Evolutionary conservation across 2,888 invertebrate genomes (phyloP).

Genomic region (Mythimna loreyi): DNA sequence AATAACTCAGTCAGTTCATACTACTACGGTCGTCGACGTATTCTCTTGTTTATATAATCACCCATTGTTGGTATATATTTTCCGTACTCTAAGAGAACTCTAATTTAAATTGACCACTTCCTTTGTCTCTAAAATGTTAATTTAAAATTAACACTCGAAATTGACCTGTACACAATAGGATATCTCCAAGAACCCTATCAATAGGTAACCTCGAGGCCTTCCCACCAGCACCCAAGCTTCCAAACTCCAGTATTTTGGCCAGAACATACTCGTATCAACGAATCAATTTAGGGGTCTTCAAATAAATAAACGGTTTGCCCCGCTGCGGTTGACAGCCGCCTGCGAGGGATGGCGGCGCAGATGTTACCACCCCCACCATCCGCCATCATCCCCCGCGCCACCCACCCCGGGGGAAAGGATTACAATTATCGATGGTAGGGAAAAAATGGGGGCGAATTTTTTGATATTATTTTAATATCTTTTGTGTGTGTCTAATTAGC

Average conservation of each 20-base stretch:
- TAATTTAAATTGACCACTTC: no score
- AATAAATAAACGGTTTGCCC: constrained; percentile 79
- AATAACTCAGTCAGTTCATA: no score
- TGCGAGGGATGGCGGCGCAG: constrained; percentile 84
- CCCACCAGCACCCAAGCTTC: constrained; percentile 7
- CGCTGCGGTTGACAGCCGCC: constrained; percentile 85
- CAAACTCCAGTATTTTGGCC: constrained; percentile 42
- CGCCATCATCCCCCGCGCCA: constrained; percentile 52
- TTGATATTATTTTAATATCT: constrained; percentile 58
- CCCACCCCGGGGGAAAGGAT: constrained; percentile 66
- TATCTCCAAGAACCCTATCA: neutral
- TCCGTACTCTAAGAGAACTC: no score
- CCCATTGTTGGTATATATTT: no score
- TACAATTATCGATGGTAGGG: constrained; percentile 74
- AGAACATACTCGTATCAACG: constrained; percentile 76
- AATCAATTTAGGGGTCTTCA: constrained; percentile 84
- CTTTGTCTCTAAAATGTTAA: no score
- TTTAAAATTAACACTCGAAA: neutral
- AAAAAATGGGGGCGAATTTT: constrained; percentile 56
- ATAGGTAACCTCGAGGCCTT: neutral
- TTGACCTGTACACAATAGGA: neutral
- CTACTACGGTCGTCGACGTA: no score
- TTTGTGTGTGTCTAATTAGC: constrained; percentile 52
- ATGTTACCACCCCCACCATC: constrained; percentile 71
- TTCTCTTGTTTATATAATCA: no score